phyloP scores from a whole-genome alignment of 2,888 invertebrate genomes.

The Litoditis marina region DNA sequence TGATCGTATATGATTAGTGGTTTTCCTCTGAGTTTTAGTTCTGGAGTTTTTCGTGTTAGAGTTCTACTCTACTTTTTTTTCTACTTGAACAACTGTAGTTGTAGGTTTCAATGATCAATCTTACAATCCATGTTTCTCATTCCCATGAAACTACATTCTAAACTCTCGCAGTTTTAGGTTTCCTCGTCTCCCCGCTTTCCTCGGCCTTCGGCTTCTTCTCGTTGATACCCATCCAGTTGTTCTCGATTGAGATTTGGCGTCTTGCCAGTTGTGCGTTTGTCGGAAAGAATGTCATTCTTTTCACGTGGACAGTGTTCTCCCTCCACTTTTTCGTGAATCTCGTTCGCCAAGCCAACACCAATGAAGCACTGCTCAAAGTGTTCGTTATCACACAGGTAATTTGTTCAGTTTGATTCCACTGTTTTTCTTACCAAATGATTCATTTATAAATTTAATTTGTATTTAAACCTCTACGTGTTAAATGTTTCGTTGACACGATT shows the following conservation, averaged over 20 bases:
- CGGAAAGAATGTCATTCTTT: slow-evolving; percentile 51
- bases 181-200: slow-evolving; percentile 24
- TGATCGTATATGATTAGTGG: no score
- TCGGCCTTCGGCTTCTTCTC: slow-evolving; percentile 29
- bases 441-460: no score
- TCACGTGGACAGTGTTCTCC: slow-evolving; percentile 40
- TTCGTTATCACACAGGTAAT: slow-evolving; percentile 42
- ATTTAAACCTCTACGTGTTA: no score
- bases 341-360: slow-evolving; percentile 34
- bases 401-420: not conserved
- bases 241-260: slow-evolving; percentile 50
- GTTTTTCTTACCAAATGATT: not conserved
- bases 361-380: slow-evolving; percentile 33
- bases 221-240: slow-evolving; percentile 34
- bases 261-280: slow-evolving; percentile 47
- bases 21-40: no score
- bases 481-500: no score
- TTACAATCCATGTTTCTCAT: no score
- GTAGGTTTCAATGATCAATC: no score
- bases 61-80: not conserved
- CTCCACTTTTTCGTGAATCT: slow-evolving; percentile 35
- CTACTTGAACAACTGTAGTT: no score
- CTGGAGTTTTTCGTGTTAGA: no score
- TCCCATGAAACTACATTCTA: not conserved
- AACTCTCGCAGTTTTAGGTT: slow-evolving; percentile 20